Evolutionary conservation across 2,113 vertebrate genomes (phyloP).

Genomic region (Podarcis cretensis): DNA sequence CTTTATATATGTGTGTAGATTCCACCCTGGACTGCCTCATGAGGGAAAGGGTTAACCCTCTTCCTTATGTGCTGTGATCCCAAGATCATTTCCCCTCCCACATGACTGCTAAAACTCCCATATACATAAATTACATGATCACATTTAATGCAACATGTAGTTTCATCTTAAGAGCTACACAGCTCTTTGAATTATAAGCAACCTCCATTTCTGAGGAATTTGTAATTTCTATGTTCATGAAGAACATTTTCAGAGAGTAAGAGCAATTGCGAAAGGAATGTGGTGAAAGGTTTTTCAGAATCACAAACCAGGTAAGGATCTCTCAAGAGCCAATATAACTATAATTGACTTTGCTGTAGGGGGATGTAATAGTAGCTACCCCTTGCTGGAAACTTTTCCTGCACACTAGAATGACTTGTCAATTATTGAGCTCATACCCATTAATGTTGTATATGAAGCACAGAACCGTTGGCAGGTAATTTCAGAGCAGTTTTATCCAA

Average conservation of each 20-base stretch:
- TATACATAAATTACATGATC: neutral
- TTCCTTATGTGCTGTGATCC: too few species aligned
- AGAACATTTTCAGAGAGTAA: neutral
- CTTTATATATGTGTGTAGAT: too few species aligned
- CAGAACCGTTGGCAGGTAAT: neutral
- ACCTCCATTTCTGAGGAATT: neutral
- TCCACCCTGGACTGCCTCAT: too few species aligned
- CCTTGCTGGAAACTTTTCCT: neutral
- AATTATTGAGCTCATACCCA: neutral
- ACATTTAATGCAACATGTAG: neutral
- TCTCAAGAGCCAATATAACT: neutral
- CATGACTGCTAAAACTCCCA: too few species aligned
- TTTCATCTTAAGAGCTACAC: neutral
- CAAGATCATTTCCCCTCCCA: too few species aligned
- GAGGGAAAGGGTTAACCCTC: too few species aligned
- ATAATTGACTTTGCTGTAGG: neutral
- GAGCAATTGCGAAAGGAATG: neutral
- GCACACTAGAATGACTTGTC: neutral
- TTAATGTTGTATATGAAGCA: slow-evolving; percentile 2
- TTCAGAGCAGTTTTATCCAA: slow-evolving; percentile 37
- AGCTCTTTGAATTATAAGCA: neutral
- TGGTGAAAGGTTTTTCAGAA: neutral
- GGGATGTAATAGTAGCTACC: neutral
- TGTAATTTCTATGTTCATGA: neutral
- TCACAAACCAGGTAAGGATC: neutral